phyloP scores from a whole-genome alignment of 2,888 invertebrate genomes.

The Orthosia gracilis region DNA sequence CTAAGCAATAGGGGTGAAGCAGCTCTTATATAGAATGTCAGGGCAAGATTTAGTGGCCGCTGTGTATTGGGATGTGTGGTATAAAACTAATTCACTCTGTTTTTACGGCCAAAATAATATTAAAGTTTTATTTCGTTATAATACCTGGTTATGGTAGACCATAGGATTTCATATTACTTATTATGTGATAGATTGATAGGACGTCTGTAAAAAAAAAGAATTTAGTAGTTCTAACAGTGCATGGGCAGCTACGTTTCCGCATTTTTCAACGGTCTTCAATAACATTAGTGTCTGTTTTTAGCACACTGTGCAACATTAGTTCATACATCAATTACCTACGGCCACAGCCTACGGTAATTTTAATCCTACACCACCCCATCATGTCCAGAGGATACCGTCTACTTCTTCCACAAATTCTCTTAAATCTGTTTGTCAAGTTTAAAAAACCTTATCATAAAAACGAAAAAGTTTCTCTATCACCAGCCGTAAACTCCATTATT shows the following conservation, averaged over 20 bases:
- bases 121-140: conserved; percentile 25
- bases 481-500: conserved; percentile 25
- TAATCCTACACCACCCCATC: no score
- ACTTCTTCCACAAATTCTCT: no score
- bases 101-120: conserved; percentile 60
- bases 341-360: no score
- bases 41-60: conserved; percentile 83
- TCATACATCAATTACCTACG: no score
- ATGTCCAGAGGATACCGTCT: no score
- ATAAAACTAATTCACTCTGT: conserved; percentile 72
- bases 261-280: not conserved
- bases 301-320: not conserved
- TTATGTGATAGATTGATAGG: not conserved
- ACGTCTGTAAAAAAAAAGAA: not conserved
- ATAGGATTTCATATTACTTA: not conserved
- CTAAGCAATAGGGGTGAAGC: conserved; percentile 86
- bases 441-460: not conserved
- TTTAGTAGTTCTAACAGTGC: no score
- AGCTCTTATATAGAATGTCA: conserved; percentile 88
- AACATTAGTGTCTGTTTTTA: not conserved
- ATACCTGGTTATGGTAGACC: conserved; percentile 24
- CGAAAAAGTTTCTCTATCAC: conserved; percentile 14
- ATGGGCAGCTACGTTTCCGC: no score
- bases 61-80: conserved; percentile 79
- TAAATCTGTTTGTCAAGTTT: not conserved